A percentile compares a stretch with the other conserved stretches of the same genome.
phyloP scores from a whole-genome alignment of 2,797 vertebrate genomes.

The Babyrousa celebensis region DNA sequence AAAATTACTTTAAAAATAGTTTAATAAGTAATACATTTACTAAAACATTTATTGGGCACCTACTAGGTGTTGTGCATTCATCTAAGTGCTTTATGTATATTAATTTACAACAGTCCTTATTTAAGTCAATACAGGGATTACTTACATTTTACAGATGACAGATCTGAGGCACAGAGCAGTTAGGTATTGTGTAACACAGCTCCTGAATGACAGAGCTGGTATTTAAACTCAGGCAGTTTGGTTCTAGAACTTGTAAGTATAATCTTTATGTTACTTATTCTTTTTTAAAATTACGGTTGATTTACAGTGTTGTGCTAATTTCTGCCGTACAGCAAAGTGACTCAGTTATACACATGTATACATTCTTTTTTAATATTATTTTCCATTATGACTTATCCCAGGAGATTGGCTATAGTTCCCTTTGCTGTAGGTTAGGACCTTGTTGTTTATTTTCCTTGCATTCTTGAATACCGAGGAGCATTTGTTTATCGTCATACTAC shows the following conservation, averaged over 20 bases:
- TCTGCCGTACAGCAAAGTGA: no score
- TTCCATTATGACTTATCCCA: no score
- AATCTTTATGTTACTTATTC: conserved; percentile 14
- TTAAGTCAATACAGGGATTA: background rate
- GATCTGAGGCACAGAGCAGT: background rate
- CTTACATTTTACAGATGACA: background rate
- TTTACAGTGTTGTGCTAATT: no score
- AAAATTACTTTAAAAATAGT: conserved; percentile 28
- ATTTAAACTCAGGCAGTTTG: conserved; percentile 13
- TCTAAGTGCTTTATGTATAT: background rate
- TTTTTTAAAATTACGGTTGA: no score
- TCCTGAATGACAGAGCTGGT: background rate
- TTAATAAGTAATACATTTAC: conserved; percentile 27
- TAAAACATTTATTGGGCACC: background rate
- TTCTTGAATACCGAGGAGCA: conserved; percentile 48
- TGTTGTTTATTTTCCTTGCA: background rate
- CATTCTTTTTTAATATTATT: no score
- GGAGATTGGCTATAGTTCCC: no score
- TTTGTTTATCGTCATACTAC: background rate
- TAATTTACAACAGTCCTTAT: background rate
- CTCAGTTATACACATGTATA: no score
- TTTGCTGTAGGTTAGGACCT: no score
- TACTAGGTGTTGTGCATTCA: background rate
- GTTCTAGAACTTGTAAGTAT: conserved; percentile 23
- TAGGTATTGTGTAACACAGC: background rate